phyloP scores from a whole-genome alignment of 1,140 invertebrate genomes.

The Apis florea region DNA sequence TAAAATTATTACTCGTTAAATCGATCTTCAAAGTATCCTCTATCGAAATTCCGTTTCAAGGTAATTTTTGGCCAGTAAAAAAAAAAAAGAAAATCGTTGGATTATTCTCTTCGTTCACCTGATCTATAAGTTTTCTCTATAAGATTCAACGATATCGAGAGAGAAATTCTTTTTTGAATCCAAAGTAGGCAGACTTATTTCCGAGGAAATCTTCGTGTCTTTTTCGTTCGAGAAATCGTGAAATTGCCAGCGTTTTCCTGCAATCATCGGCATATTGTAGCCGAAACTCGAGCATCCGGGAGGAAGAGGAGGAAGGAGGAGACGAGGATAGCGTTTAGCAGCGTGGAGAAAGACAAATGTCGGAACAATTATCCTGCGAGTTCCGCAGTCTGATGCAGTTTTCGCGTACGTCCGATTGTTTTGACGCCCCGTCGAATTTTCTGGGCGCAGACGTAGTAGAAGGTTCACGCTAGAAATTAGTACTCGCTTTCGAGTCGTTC shows the following conservation, averaged over 20 bases:
- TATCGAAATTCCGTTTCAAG: no score
- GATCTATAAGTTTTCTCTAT: no score
- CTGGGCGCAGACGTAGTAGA: constrained; percentile 28
- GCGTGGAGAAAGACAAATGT: background rate
- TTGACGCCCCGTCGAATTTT: constrained; percentile 62
- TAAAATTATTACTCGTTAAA: no score
- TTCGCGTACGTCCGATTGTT: constrained; percentile 71
- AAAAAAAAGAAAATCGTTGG: no score
- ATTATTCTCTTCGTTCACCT: no score
- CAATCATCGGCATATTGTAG: constrained; percentile 58
- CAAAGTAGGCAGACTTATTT: no score
- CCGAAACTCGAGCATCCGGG: constrained; percentile 9
- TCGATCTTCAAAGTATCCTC: no score
- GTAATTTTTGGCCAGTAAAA: no score
- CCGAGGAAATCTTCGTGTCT: no score
- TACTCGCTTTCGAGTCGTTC: constrained; percentile 13
- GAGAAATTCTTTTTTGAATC: no score
- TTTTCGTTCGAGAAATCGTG: background rate
- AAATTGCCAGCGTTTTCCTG: constrained; percentile 39
- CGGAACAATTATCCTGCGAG: constrained; percentile 72
- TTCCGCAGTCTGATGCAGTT: constrained; percentile 73
- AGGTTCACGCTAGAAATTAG: constrained; percentile 68
- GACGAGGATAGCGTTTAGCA: constrained; percentile 33
- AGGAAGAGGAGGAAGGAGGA: background rate
- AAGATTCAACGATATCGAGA: no score